A percentile compares a stretch with the other conserved stretches of the same genome.
Conservation (phyloP, 2,113 vertebrate genomes). For the Oreocharis arfaki region DNA sequence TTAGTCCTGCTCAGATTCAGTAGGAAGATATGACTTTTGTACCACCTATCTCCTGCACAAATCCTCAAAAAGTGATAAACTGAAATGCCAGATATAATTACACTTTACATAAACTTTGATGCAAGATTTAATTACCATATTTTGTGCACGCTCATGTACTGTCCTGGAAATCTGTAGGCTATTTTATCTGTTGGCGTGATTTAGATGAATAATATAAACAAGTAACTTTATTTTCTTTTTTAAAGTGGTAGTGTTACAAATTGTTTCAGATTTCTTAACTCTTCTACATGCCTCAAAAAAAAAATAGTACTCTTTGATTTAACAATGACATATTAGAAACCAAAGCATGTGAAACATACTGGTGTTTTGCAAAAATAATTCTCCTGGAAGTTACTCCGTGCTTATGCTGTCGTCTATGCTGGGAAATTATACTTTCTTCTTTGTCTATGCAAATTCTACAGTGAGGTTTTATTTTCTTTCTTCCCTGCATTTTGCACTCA, state of each 20-base stretch:
- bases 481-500: conserved; percentile 50
- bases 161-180: background rate
- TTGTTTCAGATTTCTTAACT: conserved; percentile 8
- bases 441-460: conserved; percentile 30
- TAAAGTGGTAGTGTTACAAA: background rate
- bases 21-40: background rate
- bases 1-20: background rate
- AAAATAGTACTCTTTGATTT: conserved; percentile 40
- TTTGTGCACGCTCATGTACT: background rate
- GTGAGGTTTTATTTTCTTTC: conserved; percentile 35
- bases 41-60: background rate
- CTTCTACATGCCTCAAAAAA: background rate
- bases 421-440: conserved; percentile 24
- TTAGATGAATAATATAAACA: background rate
- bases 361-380: conserved; percentile 68
- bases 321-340: conserved; percentile 58
- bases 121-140: background rate
- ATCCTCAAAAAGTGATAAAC: background rate
- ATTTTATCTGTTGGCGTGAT: background rate
- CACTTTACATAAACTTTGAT: background rate
- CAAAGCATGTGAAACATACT: conserved; percentile 50
- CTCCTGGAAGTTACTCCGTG: conserved; percentile 28
- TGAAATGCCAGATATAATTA: background rate
- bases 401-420: conserved; percentile 9
- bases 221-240: background rate